phyloP scores from a whole-genome alignment of 2,888 invertebrate species.

The Lacanobia oleracea region DNA sequence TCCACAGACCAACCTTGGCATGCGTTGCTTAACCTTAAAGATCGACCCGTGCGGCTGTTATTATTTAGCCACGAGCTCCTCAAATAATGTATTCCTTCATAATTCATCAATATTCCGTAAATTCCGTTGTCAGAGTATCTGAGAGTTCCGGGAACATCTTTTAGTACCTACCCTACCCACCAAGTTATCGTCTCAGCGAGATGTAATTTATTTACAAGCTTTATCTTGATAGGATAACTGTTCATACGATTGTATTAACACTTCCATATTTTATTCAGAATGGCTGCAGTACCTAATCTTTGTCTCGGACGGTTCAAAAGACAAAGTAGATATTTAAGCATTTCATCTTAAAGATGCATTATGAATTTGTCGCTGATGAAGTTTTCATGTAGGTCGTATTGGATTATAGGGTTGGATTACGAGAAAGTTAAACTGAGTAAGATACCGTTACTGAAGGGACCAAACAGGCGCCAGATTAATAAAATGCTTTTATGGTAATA shows the following conservation, averaged over 20 bases:
- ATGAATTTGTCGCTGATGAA: background rate
- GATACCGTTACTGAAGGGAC: slow-evolving; percentile 36
- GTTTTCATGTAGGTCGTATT: slow-evolving; percentile 5
- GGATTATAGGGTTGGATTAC: background rate
- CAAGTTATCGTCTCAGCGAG: slow-evolving; percentile 25
- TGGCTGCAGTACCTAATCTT: slow-evolving; percentile 7
- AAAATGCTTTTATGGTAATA: slow-evolving; percentile 62
- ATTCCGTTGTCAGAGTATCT: slow-evolving; percentile 1
- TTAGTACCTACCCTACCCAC: slow-evolving; percentile 6
- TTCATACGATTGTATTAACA: slow-evolving; percentile 44
- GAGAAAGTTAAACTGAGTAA: slow-evolving; percentile 16
- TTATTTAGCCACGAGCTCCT: too few relatives aligned
- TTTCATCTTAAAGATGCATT: too few relatives aligned
- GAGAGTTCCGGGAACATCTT: slow-evolving; percentile 37
- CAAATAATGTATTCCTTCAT: slow-evolving; percentile 22
- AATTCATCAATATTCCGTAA: slow-evolving; percentile 30
- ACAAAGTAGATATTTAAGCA: background rate
- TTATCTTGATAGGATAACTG: slow-evolving; percentile 47
- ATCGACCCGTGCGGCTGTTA: too few relatives aligned
- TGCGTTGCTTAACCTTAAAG: too few relatives aligned
- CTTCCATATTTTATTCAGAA: slow-evolving; percentile 35
- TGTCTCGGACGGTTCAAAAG: slow-evolving; percentile 6
- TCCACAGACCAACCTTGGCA: too few relatives aligned
- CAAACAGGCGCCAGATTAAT: slow-evolving; percentile 57
- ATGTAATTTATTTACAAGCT: slow-evolving; percentile 49